These are phyloP conservation scores for Micrastur ruficollis DNA, from an alignment of 2,797 vertebrate species.

Conservation along the genomic window DNA sequence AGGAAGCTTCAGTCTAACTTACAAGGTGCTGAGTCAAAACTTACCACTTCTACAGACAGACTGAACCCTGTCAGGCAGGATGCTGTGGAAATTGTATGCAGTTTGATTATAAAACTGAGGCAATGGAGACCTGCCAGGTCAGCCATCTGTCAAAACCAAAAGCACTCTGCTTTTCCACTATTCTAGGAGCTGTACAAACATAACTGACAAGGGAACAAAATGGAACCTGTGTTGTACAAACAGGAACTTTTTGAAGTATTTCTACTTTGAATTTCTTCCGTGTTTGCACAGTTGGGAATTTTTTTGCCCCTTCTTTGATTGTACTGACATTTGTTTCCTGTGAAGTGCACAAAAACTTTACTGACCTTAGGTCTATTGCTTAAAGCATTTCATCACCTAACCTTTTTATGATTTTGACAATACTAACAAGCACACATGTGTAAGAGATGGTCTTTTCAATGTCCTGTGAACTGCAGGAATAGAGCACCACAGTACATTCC, in stretches of 20 bases:
- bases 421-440: slow-evolving; percentile 13
- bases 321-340: slow-evolving; percentile 67
- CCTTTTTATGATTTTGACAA: slow-evolving; percentile 22
- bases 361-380: slow-evolving; percentile 31
- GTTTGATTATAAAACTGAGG: slow-evolving; percentile 64
- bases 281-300: slow-evolving; percentile 72
- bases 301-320: slow-evolving; percentile 63
- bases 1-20: slow-evolving; percentile 33
- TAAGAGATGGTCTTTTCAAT: background rate
- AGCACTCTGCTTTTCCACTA: slow-evolving; percentile 52
- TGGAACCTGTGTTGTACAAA: slow-evolving; percentile 68
- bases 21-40: slow-evolving; percentile 45
- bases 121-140: slow-evolving; percentile 62
- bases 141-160: slow-evolving; percentile 76
- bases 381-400: slow-evolving; percentile 51
- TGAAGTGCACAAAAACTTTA: slow-evolving; percentile 50
- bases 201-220: slow-evolving; percentile 59
- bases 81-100: slow-evolving; percentile 58
- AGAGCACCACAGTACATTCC: background rate
- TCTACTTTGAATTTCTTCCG: slow-evolving; percentile 73
- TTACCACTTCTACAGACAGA: slow-evolving; percentile 26
- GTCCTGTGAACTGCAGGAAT: background rate
- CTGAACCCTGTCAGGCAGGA: slow-evolving; percentile 56
- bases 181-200: slow-evolving; percentile 71
- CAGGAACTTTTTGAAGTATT: slow-evolving; percentile 74